Conservation (phyloP, 2,888 invertebrate genomes). For the Pomacea canaliculata region DNA sequence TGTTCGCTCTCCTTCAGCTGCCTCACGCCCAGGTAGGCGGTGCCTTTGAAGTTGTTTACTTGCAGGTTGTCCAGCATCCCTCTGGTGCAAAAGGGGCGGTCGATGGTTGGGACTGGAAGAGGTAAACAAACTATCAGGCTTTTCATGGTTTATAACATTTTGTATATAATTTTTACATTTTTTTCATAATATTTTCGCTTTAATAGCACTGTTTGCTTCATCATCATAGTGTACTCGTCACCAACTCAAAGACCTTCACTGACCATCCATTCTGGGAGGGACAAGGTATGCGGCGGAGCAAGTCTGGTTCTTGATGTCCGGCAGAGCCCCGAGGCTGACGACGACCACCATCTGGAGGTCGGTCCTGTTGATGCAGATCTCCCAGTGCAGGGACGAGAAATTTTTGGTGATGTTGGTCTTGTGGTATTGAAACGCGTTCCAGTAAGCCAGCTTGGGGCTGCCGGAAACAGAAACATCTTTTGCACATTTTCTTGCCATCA, state of each 20-base stretch:
- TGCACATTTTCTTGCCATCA: too few relatives aligned
- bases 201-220: not conserved
- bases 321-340: conserved; percentile 34
- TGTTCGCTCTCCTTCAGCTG: conserved; percentile 49
- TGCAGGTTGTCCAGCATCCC: conserved; percentile 51
- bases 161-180: too few relatives aligned
- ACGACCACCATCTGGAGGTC: conserved; percentile 43
- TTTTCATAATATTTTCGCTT: too few relatives aligned
- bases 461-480: not conserved
- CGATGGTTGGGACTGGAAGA: not conserved
- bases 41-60: conserved; percentile 53
- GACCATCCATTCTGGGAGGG: conserved; percentile 2
- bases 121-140: not conserved
- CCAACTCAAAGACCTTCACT: not conserved
- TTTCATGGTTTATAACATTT: too few relatives aligned
- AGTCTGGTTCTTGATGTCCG: conserved; percentile 31
- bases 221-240: not conserved
- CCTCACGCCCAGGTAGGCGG: conserved; percentile 65
- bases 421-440: conserved; percentile 26
- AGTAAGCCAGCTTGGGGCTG: conserved; percentile 16
- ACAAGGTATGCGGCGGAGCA: conserved; percentile 34
- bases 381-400: conserved; percentile 31
- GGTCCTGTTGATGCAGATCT: conserved; percentile 32
- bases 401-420: conserved; percentile 21
- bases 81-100: conserved; percentile 43